Evolutionary conservation across 2,797 vertebrate genomes (phyloP).

Genomic region (Malurus leucopterus): DNA sequence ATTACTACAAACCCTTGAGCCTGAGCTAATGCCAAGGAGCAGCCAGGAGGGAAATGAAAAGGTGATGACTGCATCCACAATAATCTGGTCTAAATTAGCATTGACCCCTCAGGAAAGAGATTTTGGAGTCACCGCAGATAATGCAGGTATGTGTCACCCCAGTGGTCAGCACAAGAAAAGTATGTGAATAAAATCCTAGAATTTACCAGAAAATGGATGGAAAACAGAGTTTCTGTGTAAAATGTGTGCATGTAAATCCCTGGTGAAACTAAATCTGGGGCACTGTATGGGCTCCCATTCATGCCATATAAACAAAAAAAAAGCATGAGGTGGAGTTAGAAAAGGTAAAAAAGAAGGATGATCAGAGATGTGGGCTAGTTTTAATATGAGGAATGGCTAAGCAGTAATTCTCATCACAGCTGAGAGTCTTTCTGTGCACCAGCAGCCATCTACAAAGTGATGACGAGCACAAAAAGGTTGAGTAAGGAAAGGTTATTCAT

Average conservation of each 20-base stretch:
- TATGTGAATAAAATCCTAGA: background rate
- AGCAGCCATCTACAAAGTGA: background rate
- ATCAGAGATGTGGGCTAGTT: background rate
- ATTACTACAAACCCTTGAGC: background rate
- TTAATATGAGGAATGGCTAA: background rate
- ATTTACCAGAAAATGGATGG: background rate
- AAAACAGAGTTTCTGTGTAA: background rate
- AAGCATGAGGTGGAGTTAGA: background rate
- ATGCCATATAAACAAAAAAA: background rate
- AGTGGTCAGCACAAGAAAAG: background rate
- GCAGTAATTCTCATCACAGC: background rate
- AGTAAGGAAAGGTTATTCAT: background rate
- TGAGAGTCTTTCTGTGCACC: background rate
- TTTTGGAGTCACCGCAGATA: background rate
- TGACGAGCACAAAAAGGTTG: background rate
- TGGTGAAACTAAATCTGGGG: background rate
- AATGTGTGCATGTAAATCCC: background rate
- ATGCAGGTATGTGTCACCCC: background rate
- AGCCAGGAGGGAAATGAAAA: constrained; percentile 26
- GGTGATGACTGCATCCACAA: background rate
- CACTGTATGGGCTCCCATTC: background rate
- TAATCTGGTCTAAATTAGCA: background rate
- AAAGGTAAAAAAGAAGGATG: background rate
- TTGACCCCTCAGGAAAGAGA: background rate
- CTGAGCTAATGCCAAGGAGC: background rate